Base-by-base conservation (phyloP, 2,888 invertebrate species). In the Pinctada fucata region DNA sequence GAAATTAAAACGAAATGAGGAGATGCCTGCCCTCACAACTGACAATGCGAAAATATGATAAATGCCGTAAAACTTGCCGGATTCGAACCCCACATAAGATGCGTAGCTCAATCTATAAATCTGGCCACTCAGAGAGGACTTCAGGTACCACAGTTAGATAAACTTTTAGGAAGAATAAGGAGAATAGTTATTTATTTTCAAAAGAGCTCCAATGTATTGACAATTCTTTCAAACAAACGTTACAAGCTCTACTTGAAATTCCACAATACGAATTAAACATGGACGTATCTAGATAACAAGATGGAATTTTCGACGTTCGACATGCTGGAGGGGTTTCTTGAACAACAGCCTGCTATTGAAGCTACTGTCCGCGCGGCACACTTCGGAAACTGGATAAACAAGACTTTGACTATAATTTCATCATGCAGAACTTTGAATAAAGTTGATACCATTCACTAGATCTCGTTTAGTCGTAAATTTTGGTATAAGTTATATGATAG, bases 301-400 rank as follows among this genome's bases (percentile, higher is more conserved):
- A 16, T 79, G 76, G 78, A 79, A 80, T 31, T n/a, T 68, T 81
- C 82, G 3, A 75, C 47, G n/a, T 72, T 52, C 63, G 79, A 82
- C 65, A 83, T 80, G 82, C 49, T 75, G 31, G 65, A 75, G 13
- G 67, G 83, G 3, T 83, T 75, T 66, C 49, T 78, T 45, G 78
- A 83, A 67, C 82, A 82, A 51, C 83, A 82, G 48, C 49, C 80
- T 45, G 77, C 82, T n/a, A 31, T 82, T 4, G 69, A 63, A 58
- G 80, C 80, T 45, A 51, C 76, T 16, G 31, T 31, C 31, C 31
- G 31, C 31, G 31, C 31, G 31, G 31, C 31, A 1, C 31, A 31
- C 31, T 31, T 31, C 31, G 31, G 31, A 31, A 31, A 31, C 31
- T 31, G 0, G 31, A 31, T 31, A 31, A 31, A 31, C 51, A 31